A percentile compares a stretch with the other conserved stretches of the same genome.
These are phyloP conservation scores for Maccullochella peelii DNA, from an alignment of 2,113 vertebrate genomes.

Conservation along the genomic window DNA sequence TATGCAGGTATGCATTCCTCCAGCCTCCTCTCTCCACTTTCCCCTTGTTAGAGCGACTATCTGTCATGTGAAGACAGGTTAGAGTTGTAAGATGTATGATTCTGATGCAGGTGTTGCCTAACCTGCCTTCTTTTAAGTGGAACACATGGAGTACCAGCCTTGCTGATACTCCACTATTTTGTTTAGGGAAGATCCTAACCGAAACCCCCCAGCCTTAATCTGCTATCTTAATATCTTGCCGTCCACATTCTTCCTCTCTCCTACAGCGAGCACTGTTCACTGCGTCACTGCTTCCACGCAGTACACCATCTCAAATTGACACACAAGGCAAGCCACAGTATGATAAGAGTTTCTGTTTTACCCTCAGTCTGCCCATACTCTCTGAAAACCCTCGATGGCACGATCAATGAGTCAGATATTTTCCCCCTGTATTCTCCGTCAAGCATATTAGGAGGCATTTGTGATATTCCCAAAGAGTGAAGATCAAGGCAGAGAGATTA, in stretches of 20 bases:
- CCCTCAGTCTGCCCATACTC: constrained; percentile 11
- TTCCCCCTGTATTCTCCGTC: constrained; percentile 32
- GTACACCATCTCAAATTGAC: background rate
- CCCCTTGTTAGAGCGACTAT: background rate
- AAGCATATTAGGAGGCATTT: constrained; percentile 55
- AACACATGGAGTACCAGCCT: background rate
- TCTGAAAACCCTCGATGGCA: constrained; percentile 44
- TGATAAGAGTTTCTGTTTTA: constrained; percentile 34
- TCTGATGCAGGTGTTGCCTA: constrained; percentile 48
- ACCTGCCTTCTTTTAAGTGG: constrained; percentile 25
- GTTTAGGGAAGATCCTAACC: no score
- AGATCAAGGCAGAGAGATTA: constrained; percentile 67
- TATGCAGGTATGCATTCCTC: background rate
- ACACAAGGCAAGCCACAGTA: constrained; percentile 1
- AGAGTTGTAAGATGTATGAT: constrained; percentile 43
- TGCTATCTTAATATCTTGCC: background rate
- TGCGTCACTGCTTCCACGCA: background rate
- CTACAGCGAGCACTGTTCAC: background rate
- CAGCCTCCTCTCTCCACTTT: background rate
- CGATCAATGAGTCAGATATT: constrained; percentile 62
- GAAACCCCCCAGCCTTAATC: no score
- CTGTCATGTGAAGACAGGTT: background rate
- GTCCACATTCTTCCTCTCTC: background rate
- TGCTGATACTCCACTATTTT: no score
- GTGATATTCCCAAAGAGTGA: constrained; percentile 63